phyloP scores from a whole-genome alignment of 2,888 invertebrate species.

The Tanypteryx hageni region DNA sequence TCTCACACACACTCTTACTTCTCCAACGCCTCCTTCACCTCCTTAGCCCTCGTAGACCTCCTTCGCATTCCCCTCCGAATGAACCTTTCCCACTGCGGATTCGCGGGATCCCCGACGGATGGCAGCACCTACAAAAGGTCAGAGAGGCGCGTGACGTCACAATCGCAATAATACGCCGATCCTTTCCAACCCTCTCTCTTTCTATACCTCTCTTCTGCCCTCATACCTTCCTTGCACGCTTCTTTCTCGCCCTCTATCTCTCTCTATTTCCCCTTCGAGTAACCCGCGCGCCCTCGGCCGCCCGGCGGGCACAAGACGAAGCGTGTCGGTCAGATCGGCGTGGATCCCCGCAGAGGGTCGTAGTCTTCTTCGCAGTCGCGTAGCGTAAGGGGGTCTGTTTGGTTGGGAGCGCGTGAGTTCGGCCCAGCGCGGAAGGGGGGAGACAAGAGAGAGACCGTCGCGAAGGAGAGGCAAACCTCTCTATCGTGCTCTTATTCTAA shows the following conservation, averaged over 20 bases:
- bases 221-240: background rate
- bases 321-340: slow-evolving; percentile 36
- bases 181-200: background rate
- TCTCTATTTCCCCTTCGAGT: slow-evolving; percentile 22
- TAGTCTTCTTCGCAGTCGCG: background rate
- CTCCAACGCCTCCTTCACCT: background rate
- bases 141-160: slow-evolving; percentile 53
- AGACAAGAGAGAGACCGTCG: background rate
- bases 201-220: background rate
- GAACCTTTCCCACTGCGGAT: slow-evolving; percentile 57
- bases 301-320: slow-evolving; percentile 55
- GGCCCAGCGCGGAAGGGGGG: background rate
- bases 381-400: background rate
- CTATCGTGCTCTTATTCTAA: background rate
- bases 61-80: slow-evolving; percentile 44
- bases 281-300: slow-evolving; percentile 55
- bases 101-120: slow-evolving; percentile 57
- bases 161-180: slow-evolving; percentile 53
- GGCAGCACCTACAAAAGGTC: slow-evolving; percentile 60
- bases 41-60: background rate
- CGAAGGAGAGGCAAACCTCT: background rate
- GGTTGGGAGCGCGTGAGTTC: background rate
- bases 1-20: background rate
- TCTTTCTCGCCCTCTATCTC: background rate
- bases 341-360: slow-evolving; percentile 55